phyloP scores from a whole-genome alignment of 2,797 vertebrate genomes.

The Myotis findleyi region DNA sequence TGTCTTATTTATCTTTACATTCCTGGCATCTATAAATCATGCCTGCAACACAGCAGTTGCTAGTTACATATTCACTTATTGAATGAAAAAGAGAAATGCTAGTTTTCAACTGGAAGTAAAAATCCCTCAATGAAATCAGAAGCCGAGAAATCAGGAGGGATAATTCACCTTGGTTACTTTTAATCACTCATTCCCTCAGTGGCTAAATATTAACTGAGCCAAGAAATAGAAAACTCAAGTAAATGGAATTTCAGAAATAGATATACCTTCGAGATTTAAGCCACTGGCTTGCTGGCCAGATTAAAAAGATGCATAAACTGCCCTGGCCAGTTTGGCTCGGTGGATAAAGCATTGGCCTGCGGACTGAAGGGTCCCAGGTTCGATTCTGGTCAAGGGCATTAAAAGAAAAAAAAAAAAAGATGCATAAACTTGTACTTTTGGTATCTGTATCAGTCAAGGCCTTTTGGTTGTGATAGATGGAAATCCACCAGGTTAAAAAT shows the following conservation, averaged over 20 bases:
- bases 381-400: too few relatives aligned
- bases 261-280: slow-evolving; percentile 17
- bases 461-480: neutral
- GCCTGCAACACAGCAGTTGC: neutral
- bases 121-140: neutral
- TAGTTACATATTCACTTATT: slow-evolving; percentile 27
- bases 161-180: neutral
- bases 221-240: slow-evolving; percentile 6
- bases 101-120: slow-evolving; percentile 1
- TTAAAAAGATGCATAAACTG: neutral
- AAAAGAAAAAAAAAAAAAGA: neutral
- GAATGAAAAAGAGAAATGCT: slow-evolving; percentile 15
- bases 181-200: neutral
- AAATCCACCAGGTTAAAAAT: neutral
- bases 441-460: slow-evolving; percentile 7
- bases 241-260: slow-evolving; percentile 21
- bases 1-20: slow-evolving; percentile 39
- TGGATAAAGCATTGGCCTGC: too few relatives aligned
- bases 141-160: neutral
- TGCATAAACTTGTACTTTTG: neutral
- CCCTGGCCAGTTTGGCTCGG: too few relatives aligned
- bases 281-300: neutral
- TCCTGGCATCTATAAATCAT: neutral
- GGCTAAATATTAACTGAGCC: neutral
- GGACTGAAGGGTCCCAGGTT: too few relatives aligned